Evolutionary conservation across 2,888 invertebrate genomes (phyloP), one percentile per base, ranked within the genome.

Genomic region (Gnatocerus cornutus): DNA sequence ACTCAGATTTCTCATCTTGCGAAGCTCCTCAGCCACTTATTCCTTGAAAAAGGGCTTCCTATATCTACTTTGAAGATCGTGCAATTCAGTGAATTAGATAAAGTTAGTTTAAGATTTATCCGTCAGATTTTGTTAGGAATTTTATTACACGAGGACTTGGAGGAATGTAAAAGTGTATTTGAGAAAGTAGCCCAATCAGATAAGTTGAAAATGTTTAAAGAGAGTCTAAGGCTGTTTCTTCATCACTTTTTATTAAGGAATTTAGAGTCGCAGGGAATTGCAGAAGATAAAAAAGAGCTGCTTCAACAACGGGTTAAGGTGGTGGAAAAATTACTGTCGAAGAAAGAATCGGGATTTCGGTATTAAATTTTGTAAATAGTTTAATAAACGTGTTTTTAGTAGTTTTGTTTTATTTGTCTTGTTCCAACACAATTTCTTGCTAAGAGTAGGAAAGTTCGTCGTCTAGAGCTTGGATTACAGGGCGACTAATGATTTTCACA

Each of bases 61-160:
- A 84, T 98, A 8, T 93, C 96, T 0, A 90, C 94, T 0, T 86
- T 98, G 0, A 98, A 97, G 43, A 30, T 59, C 21, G 66, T 97
- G 14, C 89, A 97, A 81, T 96, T 97, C 85, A 90, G 93, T 0
- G 94, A 96, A 78, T 85, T 97, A 73, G 93, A 95, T 81, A 94
- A 94, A 81, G 84, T 88, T 0, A 90, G 91, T 48, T 90, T 96
- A n/a, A 87, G 91, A 29, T 91, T 97, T 68, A 89, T 97, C 84
- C 89, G 94, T 0, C 92, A 93, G 79, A 90, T 94, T 3, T 86
- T 97, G 46, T 85, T 93, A 3, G 90, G 91, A 0, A 87, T 97
- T 71, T 87, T 97, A 39, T 85, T 95, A 74, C 88, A 90, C 53
- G 87, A 89, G 0, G 90, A 93, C 72, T 85, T 88, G 9, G 88